These are phyloP conservation scores for Forbesichthys papilliferus DNA, from an alignment of 2,113 vertebrate genomes.

Conservation along the genomic window DNA sequence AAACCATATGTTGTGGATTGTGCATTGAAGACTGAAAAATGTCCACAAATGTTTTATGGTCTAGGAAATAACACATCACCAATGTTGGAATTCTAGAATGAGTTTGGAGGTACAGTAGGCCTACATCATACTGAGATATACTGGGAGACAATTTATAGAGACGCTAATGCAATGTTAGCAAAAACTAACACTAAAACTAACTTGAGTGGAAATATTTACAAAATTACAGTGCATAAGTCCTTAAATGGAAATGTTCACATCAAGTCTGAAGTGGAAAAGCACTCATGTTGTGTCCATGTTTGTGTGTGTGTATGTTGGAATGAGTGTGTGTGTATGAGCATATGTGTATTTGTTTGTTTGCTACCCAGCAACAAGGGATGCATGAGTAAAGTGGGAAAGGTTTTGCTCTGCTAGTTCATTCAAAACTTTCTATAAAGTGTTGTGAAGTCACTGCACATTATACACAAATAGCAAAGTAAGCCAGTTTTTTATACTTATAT, in stretches of 20 bases:
- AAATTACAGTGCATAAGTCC: constrained; percentile 64
- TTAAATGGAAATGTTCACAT: constrained; percentile 61
- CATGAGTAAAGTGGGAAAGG: constrained; percentile 32
- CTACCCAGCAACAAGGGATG: constrained; percentile 67
- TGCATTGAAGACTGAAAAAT: not conserved
- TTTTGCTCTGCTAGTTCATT: too few species aligned
- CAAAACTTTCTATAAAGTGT: too few species aligned
- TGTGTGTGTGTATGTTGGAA: constrained; percentile 26
- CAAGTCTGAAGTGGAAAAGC: constrained; percentile 58
- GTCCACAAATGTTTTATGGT: not conserved
- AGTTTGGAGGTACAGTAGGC: not conserved
- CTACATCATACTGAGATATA: too few species aligned
- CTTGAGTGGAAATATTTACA: constrained; percentile 70
- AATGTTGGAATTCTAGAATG: not conserved
- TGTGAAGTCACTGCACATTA: too few species aligned
- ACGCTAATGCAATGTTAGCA: constrained; percentile 21
- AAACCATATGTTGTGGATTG: not conserved
- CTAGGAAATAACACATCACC: constrained; percentile 1
- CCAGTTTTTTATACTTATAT: too few species aligned
- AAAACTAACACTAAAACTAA: constrained; percentile 27
- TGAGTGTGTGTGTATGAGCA: constrained; percentile 1
- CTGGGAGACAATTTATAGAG: constrained; percentile 12
- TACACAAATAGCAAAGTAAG: too few species aligned
- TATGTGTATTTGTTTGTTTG: constrained; percentile 54
- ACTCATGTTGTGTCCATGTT: constrained; percentile 24